phyloP scores from a whole-genome alignment of 2,797 vertebrate genomes.

The Etheostoma nigrum region DNA sequence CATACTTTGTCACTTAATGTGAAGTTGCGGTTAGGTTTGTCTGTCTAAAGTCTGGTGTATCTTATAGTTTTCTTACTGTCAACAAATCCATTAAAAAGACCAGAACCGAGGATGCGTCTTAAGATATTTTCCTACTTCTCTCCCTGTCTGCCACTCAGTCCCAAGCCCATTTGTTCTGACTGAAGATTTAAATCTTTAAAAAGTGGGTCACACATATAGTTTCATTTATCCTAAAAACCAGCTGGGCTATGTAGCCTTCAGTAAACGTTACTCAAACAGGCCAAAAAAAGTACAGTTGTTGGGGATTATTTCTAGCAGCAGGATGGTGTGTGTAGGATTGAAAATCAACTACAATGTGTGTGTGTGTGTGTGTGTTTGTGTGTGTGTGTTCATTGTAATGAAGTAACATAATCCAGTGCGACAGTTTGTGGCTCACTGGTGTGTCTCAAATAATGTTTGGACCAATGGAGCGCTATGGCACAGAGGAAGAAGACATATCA shows the following conservation, averaged over 20 bases:
- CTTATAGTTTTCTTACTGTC: neutral
- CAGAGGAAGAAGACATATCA: neutral
- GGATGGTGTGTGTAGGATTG: neutral
- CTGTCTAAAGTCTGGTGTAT: too few species aligned
- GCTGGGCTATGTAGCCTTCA: neutral
- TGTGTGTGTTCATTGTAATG: neutral
- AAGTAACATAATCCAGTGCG: neutral
- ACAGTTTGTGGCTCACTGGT: neutral
- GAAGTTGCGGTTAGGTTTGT: neutral
- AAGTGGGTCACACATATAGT: neutral
- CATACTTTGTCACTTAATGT: neutral
- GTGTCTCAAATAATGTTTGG: neutral
- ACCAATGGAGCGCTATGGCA: neutral
- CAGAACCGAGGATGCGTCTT: too few species aligned
- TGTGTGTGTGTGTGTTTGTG: neutral
- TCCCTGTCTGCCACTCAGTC: neutral
- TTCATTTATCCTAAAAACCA: neutral
- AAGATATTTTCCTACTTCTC: too few species aligned
- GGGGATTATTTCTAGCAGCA: neutral
- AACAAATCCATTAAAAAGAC: too few species aligned
- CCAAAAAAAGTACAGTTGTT: neutral
- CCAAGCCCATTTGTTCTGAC: neutral
- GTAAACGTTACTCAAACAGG: neutral
- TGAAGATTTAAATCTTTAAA: neutral
- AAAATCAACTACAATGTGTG: neutral